Base-by-base conservation (phyloP, 2,113 vertebrate genomes). In the Symphodus melops region DNA sequence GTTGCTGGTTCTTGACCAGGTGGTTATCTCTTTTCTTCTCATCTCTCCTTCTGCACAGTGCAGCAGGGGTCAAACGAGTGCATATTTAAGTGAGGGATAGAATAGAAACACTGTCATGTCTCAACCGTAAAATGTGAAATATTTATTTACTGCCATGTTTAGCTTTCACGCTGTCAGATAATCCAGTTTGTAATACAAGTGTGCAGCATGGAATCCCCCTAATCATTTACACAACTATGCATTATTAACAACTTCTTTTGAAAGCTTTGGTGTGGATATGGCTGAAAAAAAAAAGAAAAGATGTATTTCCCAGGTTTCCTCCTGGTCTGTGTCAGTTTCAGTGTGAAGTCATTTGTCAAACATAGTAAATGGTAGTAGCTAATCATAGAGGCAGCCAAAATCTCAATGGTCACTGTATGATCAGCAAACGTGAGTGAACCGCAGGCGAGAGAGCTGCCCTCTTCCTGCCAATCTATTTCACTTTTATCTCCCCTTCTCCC, bases 1-100 rank as follows among this genome's bases (percentile, higher is more conserved):
- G 86, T 86, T 90, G 88, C 73, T 20, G 82, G 77, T 86, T 86
- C 83, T 70, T 68, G 53, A 69, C 71, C 86, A 88, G 85, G 85
- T 91, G 86, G 86, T 89, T 83, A 79, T 87, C 79, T 53, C 64
- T 58, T 67, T 36, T 77, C n/a, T 48, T 75, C 62, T 76, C 53
- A 54, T 54, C 68, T 64, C 8, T 41, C 48, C 23, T 14, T 10
- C 37, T 42, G 67, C 46, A 42, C 62, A 52, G 49, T 41, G 44
- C 59, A 19, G 44, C 19, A 17, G 54, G 48, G 44, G 60, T 61
- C 64, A 70, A 33, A 70, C 66, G 12, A 52, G 51, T 53, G 23
- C 53, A 51, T 58, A 54, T 20, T 39, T 56, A 20, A 63, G 36
- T 59, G 59, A 13, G 14, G 19, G n/a, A 55, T 77, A n/a, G 61